Base-by-base conservation (phyloP, 2,888 invertebrate species). In the Rosalia funebris region DNA sequence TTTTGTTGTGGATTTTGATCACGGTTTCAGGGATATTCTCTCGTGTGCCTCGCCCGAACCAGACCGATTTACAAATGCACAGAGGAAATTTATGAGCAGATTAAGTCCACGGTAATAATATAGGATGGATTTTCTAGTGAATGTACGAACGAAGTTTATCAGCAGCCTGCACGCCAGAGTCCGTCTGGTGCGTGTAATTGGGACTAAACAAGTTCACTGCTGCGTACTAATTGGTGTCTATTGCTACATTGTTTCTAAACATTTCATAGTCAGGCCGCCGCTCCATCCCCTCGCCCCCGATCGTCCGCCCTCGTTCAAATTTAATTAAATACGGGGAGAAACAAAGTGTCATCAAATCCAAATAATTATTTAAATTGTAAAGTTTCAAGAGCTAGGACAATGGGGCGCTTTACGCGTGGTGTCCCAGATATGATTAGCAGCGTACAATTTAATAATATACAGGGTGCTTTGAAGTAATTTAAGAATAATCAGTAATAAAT, bases 141-240 rank as follows among this genome's bases (percentile, higher is more conserved):
- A 50, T 46, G 61, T 53, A 39, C 47, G 47, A 20, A 52, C 56
- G 37, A 14, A 45, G 46, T 65, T 79, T 79, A 79, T 79, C 79
- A 79, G 78, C 73, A 75, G 68, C 72, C 75, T 75, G 79, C 79
- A 79, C 77, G 72, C 78, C 69, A 72, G 70, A 72, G 74, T 75
- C 76, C 79, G 76, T 77, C 77, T 78, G 79, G 77, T 79, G 81
- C 80, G 80, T 80, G 79, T 80, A 81, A 81, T 81, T 81, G 79
- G 76, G 77, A 80, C 80, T 78, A 80, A 80, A 81, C 81, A 80
- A 80, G 80, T 80, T 77, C 81, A 81, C 72, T 76, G 78, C 79
- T 78, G 80, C 81, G 80, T 79, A 78, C 79, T 81, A 81, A 81
- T 81, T 81, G 80, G 79, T 77, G 80, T 77, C 79, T 79, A 80